These are phyloP conservation scores for Sinella curviseta DNA, from an alignment of 1,140 invertebrate genomes.

Conservation along the genomic window DNA sequence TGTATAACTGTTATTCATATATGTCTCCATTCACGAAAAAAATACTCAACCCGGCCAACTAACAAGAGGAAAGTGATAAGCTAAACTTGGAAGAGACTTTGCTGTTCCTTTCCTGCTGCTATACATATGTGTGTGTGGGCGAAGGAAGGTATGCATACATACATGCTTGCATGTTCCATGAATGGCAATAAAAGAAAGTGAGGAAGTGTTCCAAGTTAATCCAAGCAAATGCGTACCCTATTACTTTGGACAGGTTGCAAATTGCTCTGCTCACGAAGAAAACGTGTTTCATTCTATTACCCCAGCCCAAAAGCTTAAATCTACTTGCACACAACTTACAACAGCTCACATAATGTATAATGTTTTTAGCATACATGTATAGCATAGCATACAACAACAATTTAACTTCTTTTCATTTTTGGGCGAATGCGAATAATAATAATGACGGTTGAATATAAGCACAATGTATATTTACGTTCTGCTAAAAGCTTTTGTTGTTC, in stretches of 20 bases:
- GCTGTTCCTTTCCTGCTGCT: neutral
- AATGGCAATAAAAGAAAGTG: slow-evolving; percentile 23
- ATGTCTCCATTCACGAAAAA: neutral
- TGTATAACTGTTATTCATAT: neutral
- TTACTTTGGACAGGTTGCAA: slow-evolving; percentile 24
- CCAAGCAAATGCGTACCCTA: slow-evolving; percentile 24
- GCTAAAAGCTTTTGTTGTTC: too few species aligned
- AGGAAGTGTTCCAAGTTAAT: slow-evolving; percentile 27
- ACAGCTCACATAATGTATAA: too few species aligned
- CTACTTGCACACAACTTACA: neutral
- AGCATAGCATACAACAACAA: too few species aligned
- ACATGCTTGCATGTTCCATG: neutral
- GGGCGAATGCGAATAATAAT: too few species aligned
- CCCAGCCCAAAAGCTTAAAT: neutral
- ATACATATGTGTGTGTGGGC: too few species aligned
- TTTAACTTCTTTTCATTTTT: too few species aligned
- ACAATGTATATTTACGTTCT: too few species aligned
- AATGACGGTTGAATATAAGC: too few species aligned
- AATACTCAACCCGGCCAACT: slow-evolving; percentile 6
- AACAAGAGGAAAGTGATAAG: slow-evolving; percentile 20
- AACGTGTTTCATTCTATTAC: slow-evolving; percentile 21
- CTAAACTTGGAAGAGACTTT: neutral
- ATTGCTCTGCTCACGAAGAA: slow-evolving; percentile 19
- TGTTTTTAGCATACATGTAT: too few species aligned
- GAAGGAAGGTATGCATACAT: neutral